Percentiles rank a stretch among this genome's conserved stretches.
Evolutionary conservation across 2,113 vertebrate genomes (phyloP).

Genomic region (Copsychus sechellarum): DNA sequence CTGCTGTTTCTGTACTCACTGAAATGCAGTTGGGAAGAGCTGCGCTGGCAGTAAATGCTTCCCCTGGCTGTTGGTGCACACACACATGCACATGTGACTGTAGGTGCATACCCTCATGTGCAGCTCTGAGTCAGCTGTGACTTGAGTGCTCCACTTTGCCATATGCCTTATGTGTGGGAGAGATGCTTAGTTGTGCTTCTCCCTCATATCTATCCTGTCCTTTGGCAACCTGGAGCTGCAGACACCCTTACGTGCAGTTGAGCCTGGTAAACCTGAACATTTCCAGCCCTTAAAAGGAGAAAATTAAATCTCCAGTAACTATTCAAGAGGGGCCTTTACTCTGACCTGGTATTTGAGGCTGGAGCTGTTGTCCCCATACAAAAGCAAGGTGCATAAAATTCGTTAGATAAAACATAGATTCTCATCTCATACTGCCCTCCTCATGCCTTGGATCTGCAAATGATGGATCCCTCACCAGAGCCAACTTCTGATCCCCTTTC

Average conservation of each 20-base stretch:
- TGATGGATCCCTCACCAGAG: not conserved
- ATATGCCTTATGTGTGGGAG: not conserved
- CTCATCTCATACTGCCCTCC: not conserved
- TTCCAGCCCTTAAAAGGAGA: not conserved
- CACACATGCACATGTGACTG: not conserved
- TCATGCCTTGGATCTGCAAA: not conserved
- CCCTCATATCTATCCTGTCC: not conserved
- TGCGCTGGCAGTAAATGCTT: not conserved
- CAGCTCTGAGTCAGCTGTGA: constrained; percentile 12
- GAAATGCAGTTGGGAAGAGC: not conserved
- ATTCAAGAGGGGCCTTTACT: not conserved
- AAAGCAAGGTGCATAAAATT: not conserved
- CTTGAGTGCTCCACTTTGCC: not conserved
- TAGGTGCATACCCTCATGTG: not conserved
- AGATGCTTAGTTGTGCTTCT: not conserved
- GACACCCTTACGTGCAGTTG: not conserved
- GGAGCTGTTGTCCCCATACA: not conserved
- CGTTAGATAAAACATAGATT: not conserved
- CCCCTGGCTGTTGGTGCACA: not conserved
- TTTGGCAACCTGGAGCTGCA: constrained; percentile 41
- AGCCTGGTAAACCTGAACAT: constrained; percentile 61
- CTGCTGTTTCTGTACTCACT: constrained; percentile 5
- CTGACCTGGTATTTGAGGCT: not conserved
- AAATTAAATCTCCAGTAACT: not conserved
- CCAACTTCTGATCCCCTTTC: not conserved